Evolutionary conservation across 2,113 vertebrate genomes (phyloP).

Genomic region (Nesoenas mayeri): DNA sequence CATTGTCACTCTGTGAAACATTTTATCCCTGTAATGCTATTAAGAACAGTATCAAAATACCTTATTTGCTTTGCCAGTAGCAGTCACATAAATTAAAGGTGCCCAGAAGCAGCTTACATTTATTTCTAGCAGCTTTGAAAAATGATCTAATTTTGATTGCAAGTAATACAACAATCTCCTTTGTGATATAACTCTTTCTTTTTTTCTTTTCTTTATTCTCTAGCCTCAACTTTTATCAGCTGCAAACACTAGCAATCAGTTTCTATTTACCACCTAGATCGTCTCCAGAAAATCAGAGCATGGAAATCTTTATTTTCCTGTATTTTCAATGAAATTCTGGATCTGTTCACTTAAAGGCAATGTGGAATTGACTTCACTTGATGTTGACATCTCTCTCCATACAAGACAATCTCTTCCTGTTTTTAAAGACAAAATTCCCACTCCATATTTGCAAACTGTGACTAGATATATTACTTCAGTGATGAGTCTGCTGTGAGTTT

Average conservation of each 20-base stretch:
- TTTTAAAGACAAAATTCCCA: background rate
- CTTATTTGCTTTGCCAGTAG: constrained; percentile 58
- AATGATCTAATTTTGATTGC: constrained; percentile 66
- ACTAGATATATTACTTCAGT: background rate
- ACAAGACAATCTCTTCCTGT: background rate
- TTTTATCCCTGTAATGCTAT: constrained; percentile 52
- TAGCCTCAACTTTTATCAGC: background rate
- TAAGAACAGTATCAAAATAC: constrained; percentile 55
- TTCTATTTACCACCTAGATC: background rate
- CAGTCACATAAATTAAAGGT: constrained; percentile 64
- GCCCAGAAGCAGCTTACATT: constrained; percentile 51
- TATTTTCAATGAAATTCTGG: background rate
- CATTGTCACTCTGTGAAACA: constrained; percentile 32
- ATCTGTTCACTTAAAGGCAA: background rate
- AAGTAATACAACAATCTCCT: constrained; percentile 15
- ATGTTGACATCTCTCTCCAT: background rate
- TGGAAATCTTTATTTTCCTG: background rate
- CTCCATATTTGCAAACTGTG: background rate
- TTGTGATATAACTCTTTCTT: constrained; percentile 2
- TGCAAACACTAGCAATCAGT: background rate
- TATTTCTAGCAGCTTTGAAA: constrained; percentile 58
- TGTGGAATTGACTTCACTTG: background rate
- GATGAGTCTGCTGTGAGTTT: background rate
- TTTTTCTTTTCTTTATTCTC: background rate
- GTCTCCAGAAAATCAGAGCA: background rate